These are phyloP conservation scores for Punctoribates punctum DNA, from an alignment of 2,888 invertebrate genomes.

Conservation along the genomic window DNA sequence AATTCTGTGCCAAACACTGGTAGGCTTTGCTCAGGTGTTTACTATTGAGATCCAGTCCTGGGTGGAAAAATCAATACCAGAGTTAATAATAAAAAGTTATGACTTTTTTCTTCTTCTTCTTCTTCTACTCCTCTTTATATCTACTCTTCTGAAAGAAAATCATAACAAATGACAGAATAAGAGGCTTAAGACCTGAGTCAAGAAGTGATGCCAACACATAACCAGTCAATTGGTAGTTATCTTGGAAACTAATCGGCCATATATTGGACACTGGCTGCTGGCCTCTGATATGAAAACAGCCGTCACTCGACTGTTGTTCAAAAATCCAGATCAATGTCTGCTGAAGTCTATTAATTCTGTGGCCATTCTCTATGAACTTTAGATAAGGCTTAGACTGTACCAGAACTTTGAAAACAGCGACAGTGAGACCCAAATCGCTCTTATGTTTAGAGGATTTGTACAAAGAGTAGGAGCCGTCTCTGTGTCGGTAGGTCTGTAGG, in stretches of 20 bases:
- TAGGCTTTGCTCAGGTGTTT: neutral
- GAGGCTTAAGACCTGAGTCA: conserved; percentile 23
- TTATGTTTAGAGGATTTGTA: neutral
- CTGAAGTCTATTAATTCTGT: conserved; percentile 17
- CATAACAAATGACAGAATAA: neutral
- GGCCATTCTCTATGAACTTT: neutral
- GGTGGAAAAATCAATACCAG: neutral
- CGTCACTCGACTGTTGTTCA: neutral
- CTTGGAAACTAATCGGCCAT: neutral
- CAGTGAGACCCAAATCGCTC: conserved; percentile 1
- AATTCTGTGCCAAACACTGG: neutral
- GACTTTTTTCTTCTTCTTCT: too few relatives aligned
- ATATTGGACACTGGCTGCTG: neutral
- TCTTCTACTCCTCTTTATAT: too few relatives aligned
- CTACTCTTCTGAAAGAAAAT: neutral
- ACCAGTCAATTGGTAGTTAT: conserved; percentile 23
- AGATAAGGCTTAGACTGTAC: conserved; percentile 21
- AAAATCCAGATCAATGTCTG: conserved; percentile 6
- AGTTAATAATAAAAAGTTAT: conserved; percentile 3
- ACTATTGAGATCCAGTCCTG: neutral
- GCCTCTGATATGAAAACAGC: conserved; percentile 4
- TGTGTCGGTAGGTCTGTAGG: neutral
- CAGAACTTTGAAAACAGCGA: conserved; percentile 5
- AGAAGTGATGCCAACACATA: conserved; percentile 22
- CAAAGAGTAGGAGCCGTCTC: conserved; percentile 35